These are phyloP conservation scores for Melanaphis sacchari DNA, from an alignment of 1,140 invertebrate genomes.

Conservation along the genomic window DNA sequence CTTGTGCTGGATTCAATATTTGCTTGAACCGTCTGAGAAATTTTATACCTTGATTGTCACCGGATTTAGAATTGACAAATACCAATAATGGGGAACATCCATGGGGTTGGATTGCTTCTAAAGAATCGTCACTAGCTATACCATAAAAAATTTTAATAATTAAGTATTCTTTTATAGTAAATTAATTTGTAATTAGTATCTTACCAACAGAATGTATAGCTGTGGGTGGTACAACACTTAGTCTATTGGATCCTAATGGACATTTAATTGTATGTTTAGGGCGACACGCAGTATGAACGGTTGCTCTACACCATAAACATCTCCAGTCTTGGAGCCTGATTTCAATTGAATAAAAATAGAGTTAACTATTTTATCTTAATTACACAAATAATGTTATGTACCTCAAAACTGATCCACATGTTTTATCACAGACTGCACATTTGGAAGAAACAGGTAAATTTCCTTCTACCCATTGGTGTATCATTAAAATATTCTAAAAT, in stretches of 20 bases:
- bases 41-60: slow-evolving; percentile 97
- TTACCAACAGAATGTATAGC: slow-evolving; percentile 88
- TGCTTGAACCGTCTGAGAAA: slow-evolving; percentile 95
- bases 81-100: slow-evolving; percentile 89
- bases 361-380: neutral
- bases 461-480: slow-evolving; percentile 98
- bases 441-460: slow-evolving; percentile 94
- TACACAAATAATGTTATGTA: slow-evolving; percentile 62
- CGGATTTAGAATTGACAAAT: slow-evolving; percentile 97
- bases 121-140: slow-evolving; percentile 79
- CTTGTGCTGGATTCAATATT: slow-evolving; percentile 94
- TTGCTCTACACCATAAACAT: slow-evolving; percentile 94
- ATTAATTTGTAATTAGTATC: neutral
- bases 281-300: slow-evolving; percentile 88
- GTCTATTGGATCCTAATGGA: slow-evolving; percentile 82
- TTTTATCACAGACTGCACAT: slow-evolving; percentile 94
- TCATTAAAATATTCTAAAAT: slow-evolving; percentile 88
- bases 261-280: slow-evolving; percentile 77
- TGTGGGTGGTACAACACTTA: slow-evolving; percentile 93
- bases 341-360: slow-evolving; percentile 8
- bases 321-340: slow-evolving; percentile 92
- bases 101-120: slow-evolving; percentile 83
- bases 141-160: neutral
- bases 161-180: neutral
- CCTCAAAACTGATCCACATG: slow-evolving; percentile 93